phyloP scores from a whole-genome alignment of 64 coral and sea anemone species.

The Acropora tenuis region DNA sequence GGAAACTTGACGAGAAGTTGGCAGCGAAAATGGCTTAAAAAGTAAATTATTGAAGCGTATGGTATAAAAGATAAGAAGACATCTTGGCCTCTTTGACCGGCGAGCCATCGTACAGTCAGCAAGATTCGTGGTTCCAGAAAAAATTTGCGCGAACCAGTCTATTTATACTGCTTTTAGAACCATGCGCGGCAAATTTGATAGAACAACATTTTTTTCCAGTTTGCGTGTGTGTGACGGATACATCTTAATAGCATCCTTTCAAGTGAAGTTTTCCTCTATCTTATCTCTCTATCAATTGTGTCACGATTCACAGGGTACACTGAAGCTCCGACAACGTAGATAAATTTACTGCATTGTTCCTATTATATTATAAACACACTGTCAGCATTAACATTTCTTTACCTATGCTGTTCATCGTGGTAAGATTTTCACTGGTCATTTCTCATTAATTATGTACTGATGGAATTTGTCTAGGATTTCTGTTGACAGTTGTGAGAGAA shows the following conservation, averaged over 20 bases:
- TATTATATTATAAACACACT: too few species aligned
- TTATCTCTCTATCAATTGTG: constrained; percentile 16
- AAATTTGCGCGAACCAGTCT: not conserved
- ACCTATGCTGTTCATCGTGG: too few species aligned
- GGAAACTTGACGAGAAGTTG: too few species aligned
- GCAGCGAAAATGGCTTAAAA: not conserved
- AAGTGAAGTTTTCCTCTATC: not conserved
- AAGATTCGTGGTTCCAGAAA: not conserved
- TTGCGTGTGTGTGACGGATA: not conserved
- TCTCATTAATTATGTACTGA: too few species aligned
- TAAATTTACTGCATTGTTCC: not conserved
- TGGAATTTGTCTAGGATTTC: too few species aligned
- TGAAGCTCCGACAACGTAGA: not conserved
- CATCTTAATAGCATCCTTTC: not conserved
- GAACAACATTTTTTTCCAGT: not conserved
- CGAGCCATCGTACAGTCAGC: too few species aligned
- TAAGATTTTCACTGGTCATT: too few species aligned
- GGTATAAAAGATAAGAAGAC: not conserved
- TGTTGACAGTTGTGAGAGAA: too few species aligned
- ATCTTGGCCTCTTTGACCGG: not conserved
- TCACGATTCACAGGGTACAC: not conserved
- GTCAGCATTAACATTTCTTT: too few species aligned
- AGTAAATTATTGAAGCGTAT: not conserved
- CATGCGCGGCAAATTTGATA: too few species aligned
- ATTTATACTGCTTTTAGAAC: not conserved